phyloP scores from a whole-genome alignment of 2,113 vertebrate species.

The Bubo blakistoni region DNA sequence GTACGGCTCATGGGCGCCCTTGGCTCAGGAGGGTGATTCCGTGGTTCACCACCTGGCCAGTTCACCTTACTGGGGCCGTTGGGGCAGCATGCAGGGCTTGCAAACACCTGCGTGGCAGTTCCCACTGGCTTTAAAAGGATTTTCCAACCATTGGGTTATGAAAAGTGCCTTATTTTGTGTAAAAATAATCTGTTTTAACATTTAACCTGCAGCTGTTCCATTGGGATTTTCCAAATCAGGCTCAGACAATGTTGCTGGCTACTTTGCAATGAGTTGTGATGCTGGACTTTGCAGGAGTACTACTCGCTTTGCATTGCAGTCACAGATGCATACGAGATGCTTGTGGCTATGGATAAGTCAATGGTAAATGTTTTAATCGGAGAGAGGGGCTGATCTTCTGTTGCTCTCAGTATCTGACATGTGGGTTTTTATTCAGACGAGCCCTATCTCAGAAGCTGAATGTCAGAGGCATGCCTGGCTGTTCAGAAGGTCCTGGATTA shows the following conservation, averaged over 20 bases:
- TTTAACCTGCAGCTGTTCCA: background rate
- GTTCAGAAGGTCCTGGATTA: background rate
- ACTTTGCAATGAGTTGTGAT: background rate
- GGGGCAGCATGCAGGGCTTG: background rate
- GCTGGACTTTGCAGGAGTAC: background rate
- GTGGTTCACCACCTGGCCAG: rapidly evolving
- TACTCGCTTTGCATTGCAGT: background rate
- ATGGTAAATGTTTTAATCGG: background rate
- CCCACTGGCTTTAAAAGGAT: background rate
- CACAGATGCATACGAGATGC: background rate
- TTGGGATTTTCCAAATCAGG: background rate
- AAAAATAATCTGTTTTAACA: background rate
- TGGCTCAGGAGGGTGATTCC: background rate
- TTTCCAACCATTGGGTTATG: background rate
- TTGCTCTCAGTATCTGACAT: rapidly evolving
- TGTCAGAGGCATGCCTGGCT: background rate
- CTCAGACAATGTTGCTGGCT: background rate
- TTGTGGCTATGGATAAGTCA: background rate
- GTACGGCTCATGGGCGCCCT: rapidly evolving
- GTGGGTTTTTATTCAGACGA: background rate
- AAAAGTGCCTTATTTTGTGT: background rate
- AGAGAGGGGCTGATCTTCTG: background rate
- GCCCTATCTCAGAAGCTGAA: background rate
- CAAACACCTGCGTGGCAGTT: background rate
- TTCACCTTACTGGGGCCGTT: rapidly evolving